These are phyloP conservation scores for Embiotoca jacksoni DNA, from an alignment of 2,113 vertebrate genomes.

Conservation along the genomic window DNA sequence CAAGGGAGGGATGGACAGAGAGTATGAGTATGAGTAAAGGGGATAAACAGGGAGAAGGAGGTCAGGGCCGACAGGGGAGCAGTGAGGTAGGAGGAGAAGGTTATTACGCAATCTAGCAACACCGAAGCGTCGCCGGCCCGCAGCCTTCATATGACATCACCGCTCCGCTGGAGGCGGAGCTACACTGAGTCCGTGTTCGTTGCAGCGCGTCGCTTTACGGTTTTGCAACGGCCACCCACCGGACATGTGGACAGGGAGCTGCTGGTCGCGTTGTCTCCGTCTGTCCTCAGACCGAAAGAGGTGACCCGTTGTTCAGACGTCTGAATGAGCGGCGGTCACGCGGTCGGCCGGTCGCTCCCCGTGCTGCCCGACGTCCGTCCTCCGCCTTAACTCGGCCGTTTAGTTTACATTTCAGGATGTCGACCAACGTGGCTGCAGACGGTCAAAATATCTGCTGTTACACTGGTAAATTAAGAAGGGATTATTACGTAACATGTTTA, in stretches of 20 bases:
- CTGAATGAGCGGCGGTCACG: constrained; percentile 57
- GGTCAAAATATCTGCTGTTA: background rate
- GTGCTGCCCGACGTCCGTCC: background rate
- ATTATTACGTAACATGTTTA: too few species aligned
- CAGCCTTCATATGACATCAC: constrained; percentile 14
- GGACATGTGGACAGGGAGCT: background rate
- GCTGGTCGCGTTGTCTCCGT: constrained; percentile 5
- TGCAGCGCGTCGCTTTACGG: background rate
- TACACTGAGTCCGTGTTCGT: background rate
- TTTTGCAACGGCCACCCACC: background rate
- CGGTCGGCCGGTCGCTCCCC: constrained; percentile 26
- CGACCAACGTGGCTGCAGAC: background rate
- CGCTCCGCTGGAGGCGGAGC: background rate
- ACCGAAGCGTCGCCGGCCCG: constrained; percentile 1
- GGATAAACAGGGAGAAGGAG: constrained; percentile 16
- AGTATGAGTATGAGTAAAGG: constrained; percentile 24
- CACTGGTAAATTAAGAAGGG: too few species aligned
- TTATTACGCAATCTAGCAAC: constrained; percentile 37
- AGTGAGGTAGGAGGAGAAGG: constrained; percentile 10
- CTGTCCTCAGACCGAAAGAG: constrained; percentile 45
- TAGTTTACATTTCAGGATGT: constrained; percentile 10
- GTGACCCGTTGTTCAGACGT: constrained; percentile 47
- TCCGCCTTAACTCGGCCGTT: background rate
- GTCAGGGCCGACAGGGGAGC: constrained; percentile 28
- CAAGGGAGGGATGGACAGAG: constrained; percentile 6